These are phyloP conservation scores for Shinisaurus crocodilurus DNA, from an alignment of 2,113 vertebrate species.

Conservation along the genomic window DNA sequence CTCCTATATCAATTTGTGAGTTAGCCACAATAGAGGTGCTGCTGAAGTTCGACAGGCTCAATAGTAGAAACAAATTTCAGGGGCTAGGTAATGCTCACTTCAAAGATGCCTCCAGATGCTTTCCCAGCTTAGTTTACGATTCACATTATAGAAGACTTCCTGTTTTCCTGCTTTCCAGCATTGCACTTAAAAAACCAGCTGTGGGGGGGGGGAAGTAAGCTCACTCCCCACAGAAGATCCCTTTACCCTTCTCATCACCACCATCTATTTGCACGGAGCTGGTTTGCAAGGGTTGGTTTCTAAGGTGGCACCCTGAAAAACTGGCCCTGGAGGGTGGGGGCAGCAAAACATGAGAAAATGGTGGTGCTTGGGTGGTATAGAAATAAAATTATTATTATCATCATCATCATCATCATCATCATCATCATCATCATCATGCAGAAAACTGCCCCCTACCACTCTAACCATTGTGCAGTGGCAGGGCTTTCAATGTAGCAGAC, in stretches of 20 bases:
- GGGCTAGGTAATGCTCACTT: neutral
- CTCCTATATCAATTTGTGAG: neutral
- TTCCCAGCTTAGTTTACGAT: neutral
- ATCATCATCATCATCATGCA: neutral
- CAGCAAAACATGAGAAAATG: neutral
- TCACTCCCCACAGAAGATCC: neutral
- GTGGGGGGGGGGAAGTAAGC: neutral
- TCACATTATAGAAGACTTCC: neutral
- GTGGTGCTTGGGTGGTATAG: too few species aligned
- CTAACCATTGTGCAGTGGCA: too few species aligned
- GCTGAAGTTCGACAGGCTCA: neutral
- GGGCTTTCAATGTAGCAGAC: too few species aligned
- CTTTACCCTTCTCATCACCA: neutral
- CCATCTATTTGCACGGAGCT: neutral
- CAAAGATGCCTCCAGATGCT: neutral
- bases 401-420: too few species aligned
- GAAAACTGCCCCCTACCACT: neutral
- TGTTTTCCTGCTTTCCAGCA: too few species aligned
- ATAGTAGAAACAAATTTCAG: neutral
- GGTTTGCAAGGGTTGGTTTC: neutral
- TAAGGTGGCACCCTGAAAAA: neutral
- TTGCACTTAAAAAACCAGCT: too few species aligned
- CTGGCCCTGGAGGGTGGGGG: neutral
- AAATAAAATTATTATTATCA: too few species aligned
- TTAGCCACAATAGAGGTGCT: neutral